Percentiles rank a stretch among this genome's conserved stretches.
Conservation (phyloP, 30 jellyfish, hydroid and myxozoan genomes). For the Turritopsis rubra region DNA sequence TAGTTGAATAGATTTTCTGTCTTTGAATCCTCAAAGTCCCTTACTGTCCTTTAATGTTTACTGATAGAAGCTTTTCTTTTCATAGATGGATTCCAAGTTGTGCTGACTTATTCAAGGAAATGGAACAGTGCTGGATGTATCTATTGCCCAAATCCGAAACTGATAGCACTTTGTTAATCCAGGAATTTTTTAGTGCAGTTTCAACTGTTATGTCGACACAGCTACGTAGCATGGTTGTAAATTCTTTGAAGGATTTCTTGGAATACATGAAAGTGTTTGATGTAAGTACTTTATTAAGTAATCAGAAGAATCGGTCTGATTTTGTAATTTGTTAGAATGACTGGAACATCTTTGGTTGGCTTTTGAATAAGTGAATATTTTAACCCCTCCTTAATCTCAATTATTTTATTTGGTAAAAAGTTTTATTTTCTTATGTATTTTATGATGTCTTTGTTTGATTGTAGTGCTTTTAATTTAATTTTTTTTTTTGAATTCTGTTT, state of each 20-base stretch:
- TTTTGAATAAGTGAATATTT: too few species aligned
- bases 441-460: too few species aligned
- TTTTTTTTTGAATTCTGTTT: too few species aligned
- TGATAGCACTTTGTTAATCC: conserved; percentile 57
- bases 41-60: too few species aligned
- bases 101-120: conserved; percentile 46
- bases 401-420: too few species aligned
- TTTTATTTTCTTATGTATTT: too few species aligned
- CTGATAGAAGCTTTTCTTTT: too few species aligned
- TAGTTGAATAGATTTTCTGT: too few species aligned
- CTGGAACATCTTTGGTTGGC: not conserved
- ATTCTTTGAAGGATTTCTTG: conserved; percentile 62
- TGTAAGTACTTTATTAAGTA: conserved; percentile 45
- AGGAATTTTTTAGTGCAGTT: conserved; percentile 78
- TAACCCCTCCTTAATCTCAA: too few species aligned
- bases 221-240: conserved; percentile 75
- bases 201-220: conserved; percentile 83
- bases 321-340: not conserved
- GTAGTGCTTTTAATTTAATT: too few species aligned
- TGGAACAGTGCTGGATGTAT: conserved; percentile 72
- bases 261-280: conserved; percentile 39
- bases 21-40: too few species aligned
- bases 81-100: conserved; percentile 90
- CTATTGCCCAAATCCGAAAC: conserved; percentile 57
- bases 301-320: not conserved